phyloP scores from a whole-genome alignment of 2,797 vertebrate species.

The Anolis apletophallus region DNA sequence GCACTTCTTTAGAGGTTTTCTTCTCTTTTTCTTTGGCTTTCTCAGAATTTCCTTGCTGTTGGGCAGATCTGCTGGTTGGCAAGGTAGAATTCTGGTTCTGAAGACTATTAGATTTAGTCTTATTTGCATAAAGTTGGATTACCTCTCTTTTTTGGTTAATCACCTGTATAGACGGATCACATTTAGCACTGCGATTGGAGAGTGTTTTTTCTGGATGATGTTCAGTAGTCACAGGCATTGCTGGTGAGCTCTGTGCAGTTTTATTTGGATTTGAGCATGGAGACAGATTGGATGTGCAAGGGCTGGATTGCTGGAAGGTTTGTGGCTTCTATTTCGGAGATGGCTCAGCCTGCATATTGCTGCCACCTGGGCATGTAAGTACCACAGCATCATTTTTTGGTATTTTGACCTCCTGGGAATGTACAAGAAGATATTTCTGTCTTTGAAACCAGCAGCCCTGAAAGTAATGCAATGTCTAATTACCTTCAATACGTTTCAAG shows the following conservation, averaged over 20 bases:
- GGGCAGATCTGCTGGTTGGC: conserved; percentile 9
- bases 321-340: conserved; percentile 64
- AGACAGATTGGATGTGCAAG: conserved; percentile 54
- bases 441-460: conserved; percentile 85
- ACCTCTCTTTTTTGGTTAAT: conserved; percentile 61
- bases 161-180: conserved; percentile 11
- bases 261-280: conserved; percentile 56
- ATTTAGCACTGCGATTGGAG: conserved; percentile 38
- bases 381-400: conserved; percentile 16
- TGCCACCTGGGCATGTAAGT: background rate
- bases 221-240: conserved; percentile 47
- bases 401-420: conserved; percentile 61
- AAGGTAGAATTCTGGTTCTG: conserved; percentile 52
- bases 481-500: conserved; percentile 96
- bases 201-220: conserved; percentile 52
- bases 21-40: conserved; percentile 70
- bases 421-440: conserved; percentile 64
- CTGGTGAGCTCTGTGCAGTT: conserved; percentile 51
- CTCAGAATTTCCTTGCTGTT: conserved; percentile 48
- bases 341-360: conserved; percentile 52
- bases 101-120: conserved; percentile 43
- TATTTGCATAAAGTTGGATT: background rate
- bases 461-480: conserved; percentile 93
- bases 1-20: conserved; percentile 55
- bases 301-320: conserved; percentile 48